These are phyloP conservation scores for Brachionus rotundiformis DNA, from an alignment of 1,140 invertebrate genomes.

Conservation along the genomic window DNA sequence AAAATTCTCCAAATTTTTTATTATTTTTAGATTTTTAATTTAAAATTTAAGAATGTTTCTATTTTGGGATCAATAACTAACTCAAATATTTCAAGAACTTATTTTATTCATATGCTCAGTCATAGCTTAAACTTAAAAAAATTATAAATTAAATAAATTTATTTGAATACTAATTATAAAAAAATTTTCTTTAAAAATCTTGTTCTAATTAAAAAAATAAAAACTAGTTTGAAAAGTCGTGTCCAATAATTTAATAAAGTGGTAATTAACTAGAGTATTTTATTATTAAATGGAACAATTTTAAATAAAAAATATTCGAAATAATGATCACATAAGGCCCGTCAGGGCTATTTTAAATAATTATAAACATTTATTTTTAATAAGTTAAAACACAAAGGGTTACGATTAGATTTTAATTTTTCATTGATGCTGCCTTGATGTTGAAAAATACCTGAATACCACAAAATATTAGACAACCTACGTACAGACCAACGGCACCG, in stretches of 20 bases:
- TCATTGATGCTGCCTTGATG: constrained; percentile 17
- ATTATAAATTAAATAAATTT: not conserved
- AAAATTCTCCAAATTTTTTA: constrained; percentile 4
- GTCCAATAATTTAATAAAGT: too few relatives aligned
- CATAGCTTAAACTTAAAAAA: not conserved
- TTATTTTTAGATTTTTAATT: not conserved
- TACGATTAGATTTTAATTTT: constrained; percentile 18
- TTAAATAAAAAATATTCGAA: not conserved
- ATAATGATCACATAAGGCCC: not conserved
- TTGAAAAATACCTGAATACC: constrained; percentile 36
- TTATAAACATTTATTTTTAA: not conserved
- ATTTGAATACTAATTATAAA: not conserved
- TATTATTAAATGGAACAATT: not conserved
- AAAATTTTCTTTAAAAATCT: too few relatives aligned
- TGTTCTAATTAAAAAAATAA: not conserved
- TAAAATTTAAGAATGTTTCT: constrained; percentile 20
- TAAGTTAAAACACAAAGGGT: not conserved
- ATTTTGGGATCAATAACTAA: not conserved
- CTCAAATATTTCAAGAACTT: not conserved
- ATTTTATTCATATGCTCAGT: too few relatives aligned
- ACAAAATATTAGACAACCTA: constrained; percentile 26
- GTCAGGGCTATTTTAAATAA: not conserved
- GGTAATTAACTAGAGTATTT: constrained; percentile 2
- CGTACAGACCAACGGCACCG: constrained; percentile 44
- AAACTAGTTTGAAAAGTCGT: not conserved